Conservation (phyloP, 2,797 vertebrate species). For the Smutsia gigantea region DNA sequence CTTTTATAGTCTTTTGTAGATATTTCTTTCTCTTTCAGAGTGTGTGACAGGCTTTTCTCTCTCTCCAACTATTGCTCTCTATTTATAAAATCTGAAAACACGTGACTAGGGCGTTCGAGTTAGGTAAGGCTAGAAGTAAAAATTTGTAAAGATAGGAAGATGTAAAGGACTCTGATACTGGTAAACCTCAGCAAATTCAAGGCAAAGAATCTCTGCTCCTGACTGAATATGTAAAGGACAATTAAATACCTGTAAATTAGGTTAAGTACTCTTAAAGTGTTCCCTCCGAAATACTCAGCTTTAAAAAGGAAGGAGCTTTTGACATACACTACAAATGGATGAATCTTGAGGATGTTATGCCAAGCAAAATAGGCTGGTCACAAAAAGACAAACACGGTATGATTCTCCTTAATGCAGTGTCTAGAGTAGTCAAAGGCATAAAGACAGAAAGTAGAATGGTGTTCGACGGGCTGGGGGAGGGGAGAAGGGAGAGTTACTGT, state of each 20-base stretch:
- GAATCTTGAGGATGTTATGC: neutral
- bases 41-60: neutral
- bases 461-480: too few relatives aligned
- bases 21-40: neutral
- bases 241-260: neutral
- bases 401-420: neutral
- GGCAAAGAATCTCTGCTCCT: too few relatives aligned
- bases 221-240: too few relatives aligned
- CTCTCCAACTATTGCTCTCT: neutral
- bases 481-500: neutral
- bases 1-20: neutral
- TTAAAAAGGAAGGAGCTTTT: conserved; percentile 32
- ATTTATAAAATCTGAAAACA: conserved; percentile 29
- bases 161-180: neutral
- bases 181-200: neutral
- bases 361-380: neutral
- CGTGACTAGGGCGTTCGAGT: neutral
- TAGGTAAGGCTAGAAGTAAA: neutral
- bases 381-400: neutral
- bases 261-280: conserved; percentile 5
- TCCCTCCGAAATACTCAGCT: conserved; percentile 35
- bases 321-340: neutral
- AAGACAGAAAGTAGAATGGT: neutral
- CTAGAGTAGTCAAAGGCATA: neutral
- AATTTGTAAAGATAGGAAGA: neutral